phyloP scores from a whole-genome alignment of 2,888 invertebrate species.

The Pristionchus entomophagus region DNA sequence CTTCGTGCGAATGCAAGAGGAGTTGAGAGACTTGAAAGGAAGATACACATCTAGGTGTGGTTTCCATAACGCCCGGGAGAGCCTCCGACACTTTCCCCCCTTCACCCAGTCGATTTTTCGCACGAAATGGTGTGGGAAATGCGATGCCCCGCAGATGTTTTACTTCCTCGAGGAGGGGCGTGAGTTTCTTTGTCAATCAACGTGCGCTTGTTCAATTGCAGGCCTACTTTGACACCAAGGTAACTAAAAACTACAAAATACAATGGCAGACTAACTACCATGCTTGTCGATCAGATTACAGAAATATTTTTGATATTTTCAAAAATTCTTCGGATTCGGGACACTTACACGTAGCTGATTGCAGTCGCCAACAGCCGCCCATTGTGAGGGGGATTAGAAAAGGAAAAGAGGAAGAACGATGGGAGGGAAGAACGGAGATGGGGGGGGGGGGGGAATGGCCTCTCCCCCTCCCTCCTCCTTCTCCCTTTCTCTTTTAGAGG shows the following conservation, averaged over 20 bases:
- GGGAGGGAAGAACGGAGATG: not conserved
- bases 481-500: constrained; percentile 40
- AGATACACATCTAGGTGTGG: not conserved
- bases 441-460: constrained; percentile 11
- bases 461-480: not conserved
- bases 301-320: not conserved
- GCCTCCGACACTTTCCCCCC: not conserved
- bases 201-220: not conserved
- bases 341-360: not conserved
- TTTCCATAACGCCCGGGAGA: not conserved
- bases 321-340: not conserved
- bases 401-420: not conserved
- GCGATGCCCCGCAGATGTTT: not conserved
- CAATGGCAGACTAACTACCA: too few relatives aligned
- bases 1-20: too few relatives aligned
- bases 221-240: not conserved
- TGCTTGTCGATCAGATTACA: too few relatives aligned
- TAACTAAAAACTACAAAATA: not conserved
- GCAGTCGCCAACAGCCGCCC: constrained; percentile 29
- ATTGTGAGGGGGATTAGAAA: not conserved
- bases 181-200: not conserved
- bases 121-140: not conserved
- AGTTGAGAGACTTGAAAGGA: not conserved
- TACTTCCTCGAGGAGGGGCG: not conserved
- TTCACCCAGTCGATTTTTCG: not conserved